Evolutionary conservation across 2,888 invertebrate genomes (phyloP), one percentile per base, ranked within the genome.

Genomic region (Pyralis farinalis): DNA sequence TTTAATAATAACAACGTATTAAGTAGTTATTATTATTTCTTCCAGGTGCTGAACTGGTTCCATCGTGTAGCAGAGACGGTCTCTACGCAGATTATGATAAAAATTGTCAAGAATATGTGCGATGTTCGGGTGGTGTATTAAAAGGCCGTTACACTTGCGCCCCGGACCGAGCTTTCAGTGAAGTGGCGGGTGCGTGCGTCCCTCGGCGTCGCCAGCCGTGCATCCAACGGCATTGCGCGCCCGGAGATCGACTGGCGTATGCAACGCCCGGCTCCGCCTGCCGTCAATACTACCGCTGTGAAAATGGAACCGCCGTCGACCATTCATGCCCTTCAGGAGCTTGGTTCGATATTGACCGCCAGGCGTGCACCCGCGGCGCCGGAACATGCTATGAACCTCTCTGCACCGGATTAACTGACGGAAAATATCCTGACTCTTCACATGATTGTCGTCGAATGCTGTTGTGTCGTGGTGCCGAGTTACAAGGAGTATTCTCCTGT

Each of bases 301-400:
- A 81, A 34, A 83, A 85, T 53, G 90, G 90, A 29, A 71, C 77
- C 7, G 84, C 84, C 25, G 60, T 75, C 7, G 87, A 90, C 43
- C 84, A 82, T 51, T 71, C 81, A 29, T 92, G 92, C 59, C 88
- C 90, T 1, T 68, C 82, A 25, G 90, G 90, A 11, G 82, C 90
- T 5, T 89, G 90, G 81, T 92, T 91, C 66, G 90, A 91, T 59
- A 79, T 86, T 37, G 85, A 84, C 44, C 77, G 79, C 7, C 90
- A 91, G 59, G 88, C 86, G 12, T 90, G 91, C 61, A 84, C 84
- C 11, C 80, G 87, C 46, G 86, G 87, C 32, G 85, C 90, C 55
- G 91, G 91, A 35, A 82, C 88, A 12, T 92, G 92, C 71, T 91
- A 90, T 68, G 92, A 92, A 53, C 90, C 91, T 8, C 78, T 91